phyloP scores from a whole-genome alignment of 2,888 invertebrate species.

The Invenusta paracnida region DNA sequence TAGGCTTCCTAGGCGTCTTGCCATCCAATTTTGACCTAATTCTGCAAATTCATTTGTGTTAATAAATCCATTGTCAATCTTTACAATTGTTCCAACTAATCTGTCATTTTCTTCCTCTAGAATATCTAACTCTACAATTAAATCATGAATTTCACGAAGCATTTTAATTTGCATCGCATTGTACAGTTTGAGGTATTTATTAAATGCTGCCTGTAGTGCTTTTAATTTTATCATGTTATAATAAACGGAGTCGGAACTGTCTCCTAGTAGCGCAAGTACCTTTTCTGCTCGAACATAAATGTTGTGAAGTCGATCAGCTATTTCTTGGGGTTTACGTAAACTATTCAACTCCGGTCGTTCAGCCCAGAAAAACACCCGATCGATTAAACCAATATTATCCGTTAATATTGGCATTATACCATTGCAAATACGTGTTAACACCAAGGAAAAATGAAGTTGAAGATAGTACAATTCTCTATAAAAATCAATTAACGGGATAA shows the following conservation, averaged over 20 bases:
- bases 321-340: slow-evolving; percentile 31
- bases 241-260: neutral
- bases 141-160: slow-evolving; percentile 29
- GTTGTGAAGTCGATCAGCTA: slow-evolving; percentile 31
- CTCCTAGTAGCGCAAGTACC: slow-evolving; percentile 1
- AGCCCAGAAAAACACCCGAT: slow-evolving; percentile 39
- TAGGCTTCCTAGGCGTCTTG: neutral
- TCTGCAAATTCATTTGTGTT: slow-evolving; percentile 17
- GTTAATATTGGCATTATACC: slow-evolving; percentile 36
- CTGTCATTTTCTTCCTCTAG: slow-evolving; percentile 40
- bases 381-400: slow-evolving; percentile 34
- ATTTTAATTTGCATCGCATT: slow-evolving; percentile 19
- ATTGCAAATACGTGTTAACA: slow-evolving; percentile 17
- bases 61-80: slow-evolving; percentile 34
- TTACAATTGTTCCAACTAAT: slow-evolving; percentile 37
- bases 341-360: slow-evolving; percentile 35
- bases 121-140: slow-evolving; percentile 18
- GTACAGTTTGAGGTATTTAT: neutral
- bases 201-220: slow-evolving; percentile 22
- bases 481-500: slow-evolving; percentile 36
- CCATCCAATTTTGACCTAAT: slow-evolving; percentile 19
- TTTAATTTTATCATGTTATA: slow-evolving; percentile 13
- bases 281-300: slow-evolving; percentile 20
- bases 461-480: slow-evolving; percentile 35
- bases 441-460: slow-evolving; percentile 35